phyloP scores from a whole-genome alignment of 92 coral and sea anemone genomes.

The Epizoanthus scotinus region DNA sequence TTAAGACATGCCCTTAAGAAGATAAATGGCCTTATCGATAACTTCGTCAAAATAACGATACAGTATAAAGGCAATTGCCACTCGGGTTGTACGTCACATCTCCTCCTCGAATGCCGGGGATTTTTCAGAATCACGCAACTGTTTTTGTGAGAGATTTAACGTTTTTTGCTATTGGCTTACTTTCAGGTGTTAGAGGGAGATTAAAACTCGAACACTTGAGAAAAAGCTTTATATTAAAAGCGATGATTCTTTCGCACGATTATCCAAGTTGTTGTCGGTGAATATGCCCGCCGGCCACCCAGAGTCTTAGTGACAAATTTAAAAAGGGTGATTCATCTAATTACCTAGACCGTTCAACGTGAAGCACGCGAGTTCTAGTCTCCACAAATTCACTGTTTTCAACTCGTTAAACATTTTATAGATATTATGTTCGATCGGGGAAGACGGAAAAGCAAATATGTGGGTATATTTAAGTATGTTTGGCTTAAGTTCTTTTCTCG shows the following conservation, averaged over 20 bases:
- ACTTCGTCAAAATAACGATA: constrained; percentile 48
- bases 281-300: constrained; percentile 36
- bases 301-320: constrained; percentile 30
- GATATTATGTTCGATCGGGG: constrained; percentile 2
- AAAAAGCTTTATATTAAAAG: constrained; percentile 36
- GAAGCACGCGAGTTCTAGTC: constrained; percentile 27
- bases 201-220: constrained; percentile 34
- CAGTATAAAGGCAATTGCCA: constrained; percentile 2
- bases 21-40: constrained; percentile 83
- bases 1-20: constrained; percentile 58
- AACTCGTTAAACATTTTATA: background rate
- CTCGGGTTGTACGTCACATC: constrained; percentile 32
- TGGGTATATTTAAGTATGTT: background rate
- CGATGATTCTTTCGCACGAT: constrained; percentile 13
- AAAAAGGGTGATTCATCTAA: constrained; percentile 35
- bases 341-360: constrained; percentile 9
- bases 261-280: constrained; percentile 12
- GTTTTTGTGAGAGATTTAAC: constrained; percentile 20
- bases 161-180: constrained; percentile 29
- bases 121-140: constrained; percentile 44
- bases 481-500: constrained; percentile 8
- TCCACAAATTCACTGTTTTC: constrained; percentile 9
- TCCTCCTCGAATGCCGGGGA: constrained; percentile 27
- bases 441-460: constrained; percentile 3
- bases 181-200: constrained; percentile 37